phyloP scores from a whole-genome alignment of 2,797 vertebrate genomes.

The Darevskia nairensis region DNA sequence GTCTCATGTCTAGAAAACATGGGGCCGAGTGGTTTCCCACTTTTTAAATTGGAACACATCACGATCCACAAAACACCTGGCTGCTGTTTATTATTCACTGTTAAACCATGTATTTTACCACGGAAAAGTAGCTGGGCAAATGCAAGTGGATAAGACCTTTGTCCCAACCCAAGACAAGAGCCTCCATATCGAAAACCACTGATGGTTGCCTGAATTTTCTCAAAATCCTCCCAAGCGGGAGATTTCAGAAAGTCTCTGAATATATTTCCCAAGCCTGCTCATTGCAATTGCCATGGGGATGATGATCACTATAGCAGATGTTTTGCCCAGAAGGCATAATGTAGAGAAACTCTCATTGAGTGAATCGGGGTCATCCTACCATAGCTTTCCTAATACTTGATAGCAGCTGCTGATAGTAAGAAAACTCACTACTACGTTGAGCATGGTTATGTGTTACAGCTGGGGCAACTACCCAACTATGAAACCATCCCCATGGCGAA shows the following conservation, averaged over 20 bases:
- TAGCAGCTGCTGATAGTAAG: not conserved
- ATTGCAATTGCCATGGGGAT: not conserved
- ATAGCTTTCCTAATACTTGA: not conserved
- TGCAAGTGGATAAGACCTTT: too few species aligned
- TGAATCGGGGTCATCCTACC: not conserved
- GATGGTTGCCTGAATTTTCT: not conserved
- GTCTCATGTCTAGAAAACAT: too few species aligned
- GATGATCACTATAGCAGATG: not conserved
- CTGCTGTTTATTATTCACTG: too few species aligned
- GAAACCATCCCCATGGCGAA: not conserved
- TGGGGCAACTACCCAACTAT: not conserved
- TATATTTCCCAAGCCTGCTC: not conserved
- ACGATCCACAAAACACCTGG: too few species aligned
- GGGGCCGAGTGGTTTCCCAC: too few species aligned
- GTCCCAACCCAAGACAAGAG: not conserved
- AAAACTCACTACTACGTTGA: not conserved
- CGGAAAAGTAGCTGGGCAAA: too few species aligned
- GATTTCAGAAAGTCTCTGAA: not conserved
- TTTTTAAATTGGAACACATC: too few species aligned
- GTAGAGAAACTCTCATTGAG: not conserved
- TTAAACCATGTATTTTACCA: too few species aligned
- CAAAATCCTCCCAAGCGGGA: not conserved
- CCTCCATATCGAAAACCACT: not conserved
- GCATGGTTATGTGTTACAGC: not conserved
- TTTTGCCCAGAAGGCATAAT: not conserved